These are phyloP conservation scores for Ptilodon capucinus DNA, from an alignment of 2,888 invertebrate species.

Conservation along the genomic window DNA sequence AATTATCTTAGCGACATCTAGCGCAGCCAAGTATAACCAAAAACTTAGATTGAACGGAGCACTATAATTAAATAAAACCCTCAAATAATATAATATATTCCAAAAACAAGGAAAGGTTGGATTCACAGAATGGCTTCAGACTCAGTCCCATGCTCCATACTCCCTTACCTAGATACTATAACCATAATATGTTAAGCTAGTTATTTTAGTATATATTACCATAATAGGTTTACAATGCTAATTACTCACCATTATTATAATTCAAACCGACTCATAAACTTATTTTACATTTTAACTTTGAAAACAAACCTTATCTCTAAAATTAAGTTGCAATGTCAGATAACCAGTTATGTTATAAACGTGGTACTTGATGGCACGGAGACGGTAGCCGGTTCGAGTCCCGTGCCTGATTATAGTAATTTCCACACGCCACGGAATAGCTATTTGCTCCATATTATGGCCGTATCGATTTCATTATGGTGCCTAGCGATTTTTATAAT, in stretches of 20 bases:
- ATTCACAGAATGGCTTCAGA: no score
- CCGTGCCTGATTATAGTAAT: constrained; percentile 66
- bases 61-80: no score
- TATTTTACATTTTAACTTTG: background rate
- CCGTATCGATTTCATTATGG: constrained; percentile 76
- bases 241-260: background rate
- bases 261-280: background rate
- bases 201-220: no score
- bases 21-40: no score
- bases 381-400: constrained; percentile 51
- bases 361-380: constrained; percentile 38
- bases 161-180: no score
- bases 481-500: constrained; percentile 62
- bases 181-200: no score
- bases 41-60: no score
- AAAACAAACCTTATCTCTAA: constrained; percentile 4
- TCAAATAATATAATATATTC: no score
- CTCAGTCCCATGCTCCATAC: no score
- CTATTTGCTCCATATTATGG: constrained; percentile 65
- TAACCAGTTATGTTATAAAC: constrained; percentile 28
- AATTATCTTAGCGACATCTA: no score
- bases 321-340: constrained; percentile 6
- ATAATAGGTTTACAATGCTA: background rate
- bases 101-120: no score
- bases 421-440: constrained; percentile 49